A percentile compares a stretch with the other conserved stretches of the same genome.
phyloP scores from a whole-genome alignment of 30 jellyfish, hydroid and myxozoan species.

The Turritopsis dohrnii region DNA sequence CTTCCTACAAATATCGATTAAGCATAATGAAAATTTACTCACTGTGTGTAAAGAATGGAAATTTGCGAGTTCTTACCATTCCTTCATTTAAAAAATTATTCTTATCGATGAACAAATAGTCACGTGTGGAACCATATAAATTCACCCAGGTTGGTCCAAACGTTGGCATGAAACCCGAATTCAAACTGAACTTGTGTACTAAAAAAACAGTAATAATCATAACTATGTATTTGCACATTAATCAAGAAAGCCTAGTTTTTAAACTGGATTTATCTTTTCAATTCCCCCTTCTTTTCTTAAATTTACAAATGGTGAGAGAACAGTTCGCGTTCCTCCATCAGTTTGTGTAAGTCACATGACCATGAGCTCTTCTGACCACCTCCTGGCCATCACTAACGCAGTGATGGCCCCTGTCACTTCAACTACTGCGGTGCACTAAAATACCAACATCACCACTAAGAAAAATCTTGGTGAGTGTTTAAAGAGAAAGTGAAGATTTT shows the following conservation, averaged over 20 bases:
- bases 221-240: too few relatives aligned
- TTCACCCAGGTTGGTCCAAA: slow-evolving; percentile 59
- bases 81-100: slow-evolving; percentile 30
- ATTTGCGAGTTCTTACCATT: slow-evolving; percentile 23
- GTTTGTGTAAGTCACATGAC: slow-evolving; percentile 2
- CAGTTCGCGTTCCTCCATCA: neutral
- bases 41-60: too few relatives aligned
- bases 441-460: neutral
- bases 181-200: slow-evolving; percentile 33
- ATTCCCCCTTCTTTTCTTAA: too few relatives aligned
- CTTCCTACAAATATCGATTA: slow-evolving; percentile 25
- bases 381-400: neutral
- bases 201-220: neutral
- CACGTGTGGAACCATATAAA: slow-evolving; percentile 53
- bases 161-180: slow-evolving; percentile 39
- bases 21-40: neutral
- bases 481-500: too few relatives aligned
- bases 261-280: too few relatives aligned
- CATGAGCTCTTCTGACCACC: neutral
- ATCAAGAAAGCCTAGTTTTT: neutral
- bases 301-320: slow-evolving; percentile 84
- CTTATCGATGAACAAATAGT: slow-evolving; percentile 21
- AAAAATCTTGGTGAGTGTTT: neutral
- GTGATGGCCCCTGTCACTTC: neutral
- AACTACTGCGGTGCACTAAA: neutral